Evolutionary conservation across 2,888 invertebrate species (phyloP).

Genomic region (Agrilus biguttatus): DNA sequence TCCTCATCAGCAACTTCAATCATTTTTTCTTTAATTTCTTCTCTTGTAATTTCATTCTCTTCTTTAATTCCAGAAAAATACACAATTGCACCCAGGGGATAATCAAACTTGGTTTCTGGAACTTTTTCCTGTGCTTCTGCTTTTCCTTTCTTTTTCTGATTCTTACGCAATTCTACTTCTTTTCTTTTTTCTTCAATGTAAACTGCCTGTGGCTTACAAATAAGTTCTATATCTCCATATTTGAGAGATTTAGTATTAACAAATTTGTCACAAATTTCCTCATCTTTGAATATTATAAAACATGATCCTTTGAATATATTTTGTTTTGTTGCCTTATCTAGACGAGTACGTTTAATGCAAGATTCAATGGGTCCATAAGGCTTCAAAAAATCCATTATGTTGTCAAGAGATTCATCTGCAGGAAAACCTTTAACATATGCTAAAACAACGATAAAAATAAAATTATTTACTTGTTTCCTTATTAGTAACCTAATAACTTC

Average conservation of each 20-base stretch:
- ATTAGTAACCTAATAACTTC: no score
- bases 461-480: not conserved
- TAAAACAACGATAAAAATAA: conserved; percentile 12
- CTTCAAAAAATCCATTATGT: conserved; percentile 58
- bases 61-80: conserved; percentile 50
- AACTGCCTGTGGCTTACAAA: conserved; percentile 55
- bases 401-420: conserved; percentile 47
- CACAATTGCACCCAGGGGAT: conserved; percentile 62
- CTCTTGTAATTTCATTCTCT: conserved; percentile 41
- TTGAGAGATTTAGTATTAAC: conserved; percentile 45
- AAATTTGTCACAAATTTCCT: conserved; percentile 70
- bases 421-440: conserved; percentile 83
- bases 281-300: conserved; percentile 71
- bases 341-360: conserved; percentile 44
- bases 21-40: conserved; percentile 59
- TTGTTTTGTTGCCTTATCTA: conserved; percentile 47
- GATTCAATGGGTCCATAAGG: conserved; percentile 48
- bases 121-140: conserved; percentile 33
- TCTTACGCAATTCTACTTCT: conserved; percentile 41
- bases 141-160: conserved; percentile 39
- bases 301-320: conserved; percentile 81
- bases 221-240: conserved; percentile 53
- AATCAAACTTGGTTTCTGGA: conserved; percentile 30
- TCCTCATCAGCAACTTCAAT: conserved; percentile 41
- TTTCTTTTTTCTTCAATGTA: conserved; percentile 54